Evolutionary conservation across 2,888 invertebrate species (phyloP), one percentile per base, ranked within the genome.

Genomic region (Taphrorychus bicolor): DNA sequence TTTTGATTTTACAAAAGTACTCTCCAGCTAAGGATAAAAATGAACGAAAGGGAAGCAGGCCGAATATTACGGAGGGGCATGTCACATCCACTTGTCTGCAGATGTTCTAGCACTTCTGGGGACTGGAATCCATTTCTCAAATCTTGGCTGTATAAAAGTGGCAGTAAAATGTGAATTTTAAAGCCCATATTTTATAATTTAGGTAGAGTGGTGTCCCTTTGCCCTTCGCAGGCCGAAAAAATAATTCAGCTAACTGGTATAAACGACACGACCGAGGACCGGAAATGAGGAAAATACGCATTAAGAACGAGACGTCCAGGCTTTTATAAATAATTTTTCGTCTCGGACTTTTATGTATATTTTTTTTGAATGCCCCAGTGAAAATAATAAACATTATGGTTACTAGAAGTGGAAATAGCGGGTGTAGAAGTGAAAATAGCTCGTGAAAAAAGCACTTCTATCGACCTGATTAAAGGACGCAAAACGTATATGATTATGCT

Each of bases 91-190:
- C 59, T 67, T 67, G 42, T 62, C 62, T 52, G 62, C 67, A 67
- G 62, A 67, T 62, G 67, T 62, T 62, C 59, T 7, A 45, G 53
- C 61, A 61, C 61, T 66, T 61, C 53, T 41, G 61, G 48, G 41
- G 66, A 32, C 42, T 57, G 23, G 58, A 52, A 57, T 17, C 62
- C 62, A 67, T 62, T 62, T 52, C 48, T 58, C 48, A 59, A 57
- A 66, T 51, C 60, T 57, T 60, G 52, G 57, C 66, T 61, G 56
- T 52, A 61, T 60, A 61, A 66, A 61, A 66, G 66, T 66, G 56
- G 60, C 49, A 66, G 61, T 66, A 66, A 66, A 66, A 60, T 60
- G 66, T 24, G 60, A 61, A 66, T 66, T 66, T 66, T 66, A 66
- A 66, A 56, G 66, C 52, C 53, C 66, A 58, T 66, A 66, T 56